Conservation (phyloP, 2,888 invertebrate genomes). For the Apotomis capreana region DNA sequence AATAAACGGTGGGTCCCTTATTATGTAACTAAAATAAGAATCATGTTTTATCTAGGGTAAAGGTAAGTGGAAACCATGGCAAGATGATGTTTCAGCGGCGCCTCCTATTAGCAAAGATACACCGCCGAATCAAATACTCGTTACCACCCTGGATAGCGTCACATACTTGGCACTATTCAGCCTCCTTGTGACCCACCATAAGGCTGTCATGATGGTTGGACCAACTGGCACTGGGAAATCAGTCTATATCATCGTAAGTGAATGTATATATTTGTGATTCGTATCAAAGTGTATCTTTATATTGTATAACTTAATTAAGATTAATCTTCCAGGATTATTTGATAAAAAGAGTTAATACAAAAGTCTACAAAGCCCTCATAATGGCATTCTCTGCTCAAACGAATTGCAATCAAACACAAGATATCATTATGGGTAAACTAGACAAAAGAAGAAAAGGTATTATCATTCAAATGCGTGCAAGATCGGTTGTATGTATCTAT, state of each 20-base stretch:
- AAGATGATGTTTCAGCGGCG: constrained; percentile 89
- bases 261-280: background rate
- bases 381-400: constrained; percentile 98
- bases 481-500: too few species aligned
- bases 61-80: constrained; percentile 97
- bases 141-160: constrained; percentile 95
- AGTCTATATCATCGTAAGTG: constrained; percentile 89
- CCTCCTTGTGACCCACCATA: constrained; percentile 90
- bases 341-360: constrained; percentile 90
- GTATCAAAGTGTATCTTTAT: too few species aligned
- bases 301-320: background rate
- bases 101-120: constrained; percentile 94
- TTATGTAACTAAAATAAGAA: background rate
- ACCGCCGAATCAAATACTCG: constrained; percentile 96
- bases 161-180: constrained; percentile 92
- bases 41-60: constrained; percentile 85
- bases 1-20: background rate
- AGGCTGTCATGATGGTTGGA: constrained; percentile 94
- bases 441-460: constrained; percentile 94
- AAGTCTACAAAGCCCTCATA: constrained; percentile 91
- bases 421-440: constrained; percentile 96
- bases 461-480: background rate
- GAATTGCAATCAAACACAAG: constrained; percentile 96
- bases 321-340: constrained; percentile 86
- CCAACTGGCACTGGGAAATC: constrained; percentile 98